Base-by-base conservation (phyloP, 2,113 vertebrate genomes). In the Aptenodytes forsteri region DNA sequence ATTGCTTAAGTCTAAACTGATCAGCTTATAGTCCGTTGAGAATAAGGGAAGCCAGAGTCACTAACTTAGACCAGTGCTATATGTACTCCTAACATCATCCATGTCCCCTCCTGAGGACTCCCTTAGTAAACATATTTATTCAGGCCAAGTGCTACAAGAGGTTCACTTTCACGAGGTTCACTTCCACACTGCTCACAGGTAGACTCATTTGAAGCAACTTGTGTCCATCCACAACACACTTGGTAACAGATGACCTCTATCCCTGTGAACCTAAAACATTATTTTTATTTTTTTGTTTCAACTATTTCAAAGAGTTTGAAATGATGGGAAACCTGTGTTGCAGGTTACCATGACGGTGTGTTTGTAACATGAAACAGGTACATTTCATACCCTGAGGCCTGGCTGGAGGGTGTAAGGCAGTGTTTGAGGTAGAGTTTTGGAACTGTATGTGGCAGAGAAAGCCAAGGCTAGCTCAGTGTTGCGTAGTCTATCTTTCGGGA, bases 321-420 rank as follows among this genome's bases (percentile, higher is more conserved):
- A 92, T 58, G 1, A 73, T 9, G 32, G 27, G 77, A 87, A 91
- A 78, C 76, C 49, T 75, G 47, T 76, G 26, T 50, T 67, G 29
- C 69, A 71, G 55, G 65, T 92, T 94, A 25, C 47, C 44, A 3
- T 47, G 59, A 54, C 30, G n/a, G 30, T 52, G 18, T 89, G 81
- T 94, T 96, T 91, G 82, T 67, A 89, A 84, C 38, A 96, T 7
- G 11, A 93, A 95, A 93, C 80, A 59, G 83, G 69, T 71, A 11
- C 7, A 17, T 54, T 84, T 91, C 55, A 30, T 30, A 54, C 10
- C 29, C 61, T 7, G 23, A 50, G 55, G 67, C 32, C 67, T 66
- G 38, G 15, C 42, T 89, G 38, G 16, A 81, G 59, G 40, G 30
- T 38, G 26, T 54, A 70, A 78, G 47, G 20, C 16, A 55, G n/a